Evolutionary conservation across 2,113 vertebrate genomes (phyloP), one percentile per base, ranked within the genome.

Genomic region (Saccopteryx bilineata): DNA sequence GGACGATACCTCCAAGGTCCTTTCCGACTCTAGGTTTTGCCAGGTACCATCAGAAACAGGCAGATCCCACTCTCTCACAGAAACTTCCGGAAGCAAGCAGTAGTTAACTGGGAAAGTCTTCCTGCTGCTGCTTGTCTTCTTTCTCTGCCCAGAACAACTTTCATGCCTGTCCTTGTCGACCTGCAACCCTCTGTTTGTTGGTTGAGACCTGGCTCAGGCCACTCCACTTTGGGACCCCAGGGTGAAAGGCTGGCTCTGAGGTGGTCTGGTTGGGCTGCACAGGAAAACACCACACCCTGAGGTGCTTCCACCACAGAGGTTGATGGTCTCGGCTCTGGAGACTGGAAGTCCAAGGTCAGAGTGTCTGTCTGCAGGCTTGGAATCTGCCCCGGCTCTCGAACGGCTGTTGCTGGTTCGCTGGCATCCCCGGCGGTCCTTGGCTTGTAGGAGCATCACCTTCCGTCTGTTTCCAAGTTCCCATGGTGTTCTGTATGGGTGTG

Each of bases 1-100:
- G 50, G 17, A 17, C 80, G 15, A 0, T 3, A 1, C 21, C 31
- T 33, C 74, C 6, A 2, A 58, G 63, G 26, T 24, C 12, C 17
- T n/a, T n/a, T 19, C 18, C 39, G 24, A 0, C n/a, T 58, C 31
- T 28, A 54, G 7, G 15, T 33, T 26, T 60, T 31, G 10, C 74
- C n/a, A 0, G 0, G 52, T 3, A 24, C 33, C 19, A 0, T 1
- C 52, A 1, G 6, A 15, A 48, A 8, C 39, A 31, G 17, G 23
- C 65, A 26, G 21, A 24, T 48, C 9, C 56, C 1, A 14, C 75
- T 87, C 13, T 39, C 63, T 85, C 18, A 2, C 1, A 18, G 50
- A 3, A 6, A 18, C 52, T 52, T 39, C 21, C 8, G 5, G 50
- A 60, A 85, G 58, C 9, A 46, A 31, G 48, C 1, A 0, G 24